A percentile compares a stretch with the other conserved stretches of the same genome.
Evolutionary conservation across 2,888 invertebrate species (phyloP).

Genomic region (Brenthis ino): DNA sequence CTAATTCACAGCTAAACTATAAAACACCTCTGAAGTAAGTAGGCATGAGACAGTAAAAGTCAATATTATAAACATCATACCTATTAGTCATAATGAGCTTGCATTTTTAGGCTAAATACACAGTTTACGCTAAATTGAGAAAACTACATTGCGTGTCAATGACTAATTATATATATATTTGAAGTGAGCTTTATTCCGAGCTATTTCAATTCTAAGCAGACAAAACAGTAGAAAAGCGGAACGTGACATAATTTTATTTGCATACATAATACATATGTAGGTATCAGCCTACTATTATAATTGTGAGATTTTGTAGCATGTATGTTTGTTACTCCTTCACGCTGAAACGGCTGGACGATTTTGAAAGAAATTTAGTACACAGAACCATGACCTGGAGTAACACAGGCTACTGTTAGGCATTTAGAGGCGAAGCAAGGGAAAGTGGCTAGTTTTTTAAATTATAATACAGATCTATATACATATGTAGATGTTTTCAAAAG

Average conservation of each 20-base stretch:
- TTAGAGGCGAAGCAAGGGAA: no score
- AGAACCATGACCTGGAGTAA: no score
- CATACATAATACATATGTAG: constrained; percentile 1
- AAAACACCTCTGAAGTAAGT: no score
- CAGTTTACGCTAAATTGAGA: constrained; percentile 3
- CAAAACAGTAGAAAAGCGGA: constrained; percentile 13
- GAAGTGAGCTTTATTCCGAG: constrained; percentile 8
- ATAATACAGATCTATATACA: no score
- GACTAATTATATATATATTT: constrained; percentile 10
- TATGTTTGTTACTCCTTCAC: no score
- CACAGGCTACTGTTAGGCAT: no score
- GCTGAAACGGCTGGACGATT: no score
- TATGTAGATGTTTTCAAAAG: no score
- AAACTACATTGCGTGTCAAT: constrained; percentile 10
- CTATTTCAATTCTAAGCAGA: constrained; percentile 8
- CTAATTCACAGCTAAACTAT: no score
- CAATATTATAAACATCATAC: constrained; percentile 2
- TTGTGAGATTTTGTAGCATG: no score
- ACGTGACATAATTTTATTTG: constrained; percentile 22
- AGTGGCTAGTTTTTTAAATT: no score
- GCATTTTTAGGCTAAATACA: constrained; percentile 14
- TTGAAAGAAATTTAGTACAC: no score
- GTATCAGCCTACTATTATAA: background rate
- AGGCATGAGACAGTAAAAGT: constrained; percentile 3
- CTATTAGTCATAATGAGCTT: constrained; percentile 11